Base-by-base conservation (phyloP, 2,113 vertebrate genomes). In the Vulpes ferrilata region DNA sequence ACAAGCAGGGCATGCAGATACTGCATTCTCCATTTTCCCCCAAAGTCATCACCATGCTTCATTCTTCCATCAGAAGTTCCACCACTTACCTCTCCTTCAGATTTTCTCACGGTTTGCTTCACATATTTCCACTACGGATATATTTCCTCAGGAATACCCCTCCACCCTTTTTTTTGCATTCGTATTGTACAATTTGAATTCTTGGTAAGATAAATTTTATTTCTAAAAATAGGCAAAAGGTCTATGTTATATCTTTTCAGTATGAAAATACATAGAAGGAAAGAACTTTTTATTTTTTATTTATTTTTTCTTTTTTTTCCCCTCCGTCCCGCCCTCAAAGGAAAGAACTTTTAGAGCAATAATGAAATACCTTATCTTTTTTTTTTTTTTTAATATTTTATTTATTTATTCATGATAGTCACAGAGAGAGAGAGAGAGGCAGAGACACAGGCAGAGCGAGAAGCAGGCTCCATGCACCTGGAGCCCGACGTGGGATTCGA, bases 311-410 rank as follows among this genome's bases (percentile, higher is more conserved):
- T 43, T 7, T 43, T 43, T 43, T 43, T 43, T 7, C 43, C 43
- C 43, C 43, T 43, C 43, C 43, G 43, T 7, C 43, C 43, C 7
- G 6, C 43, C 43, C 43, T 43, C 43, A 7, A 43, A 43, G 43
- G 43, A 43, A 43, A 43, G 43, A 43, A 43, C 43, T 43, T 43
- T 96, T 96, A 73, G 96, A 83, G 88, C 48, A 95, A 69, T 60
- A 87, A 57, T 25, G 89, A 83, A 92, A 79, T 93, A 93, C 55
- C 55, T 95, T 83, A 9, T 83, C 11, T 90, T n/a, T n/a, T n/a
- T n/a, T n/a, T n/a, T n/a, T n/a, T n/a, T n/a, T n/a, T n/a, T n/a
- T n/a, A n/a, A n/a, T n/a, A n/a, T n/a, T n/a, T n/a, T n/a, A n/a
- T n/a, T n/a, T n/a, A n/a, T n/a, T n/a, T n/a, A n/a, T n/a, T n/a